These are phyloP conservation scores for Ceyx margarethae DNA, from an alignment of 2,113 vertebrate species.

Conservation along the genomic window DNA sequence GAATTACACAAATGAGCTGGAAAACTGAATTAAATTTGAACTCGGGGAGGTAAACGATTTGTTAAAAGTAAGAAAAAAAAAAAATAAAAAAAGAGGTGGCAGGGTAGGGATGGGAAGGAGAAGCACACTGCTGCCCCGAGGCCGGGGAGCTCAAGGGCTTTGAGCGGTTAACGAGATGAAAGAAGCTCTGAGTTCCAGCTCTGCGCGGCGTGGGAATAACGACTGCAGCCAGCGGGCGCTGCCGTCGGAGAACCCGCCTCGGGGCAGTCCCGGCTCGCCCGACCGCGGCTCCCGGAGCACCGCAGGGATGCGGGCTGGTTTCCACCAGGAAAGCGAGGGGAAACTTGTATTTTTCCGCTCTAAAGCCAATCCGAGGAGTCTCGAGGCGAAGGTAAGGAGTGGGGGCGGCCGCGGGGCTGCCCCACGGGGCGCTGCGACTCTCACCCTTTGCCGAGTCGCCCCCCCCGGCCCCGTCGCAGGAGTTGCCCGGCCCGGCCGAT, in stretches of 20 bases:
- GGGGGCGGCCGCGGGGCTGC: neutral
- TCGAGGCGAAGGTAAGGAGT: neutral
- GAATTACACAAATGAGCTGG: conserved; percentile 44
- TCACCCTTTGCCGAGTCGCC: neutral
- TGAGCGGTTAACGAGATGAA: neutral
- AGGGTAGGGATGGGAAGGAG: too few relatives aligned
- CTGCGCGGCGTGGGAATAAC: neutral
- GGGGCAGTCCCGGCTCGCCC: neutral
- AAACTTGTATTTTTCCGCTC: neutral
- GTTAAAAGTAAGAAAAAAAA: neutral
- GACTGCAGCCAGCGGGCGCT: neutral
- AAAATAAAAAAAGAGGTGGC: neutral
- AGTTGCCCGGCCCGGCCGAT: neutral
- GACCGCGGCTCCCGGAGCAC: neutral
- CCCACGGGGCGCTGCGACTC: neutral
- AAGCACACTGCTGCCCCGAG: neutral
- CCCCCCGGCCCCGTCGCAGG: neutral
- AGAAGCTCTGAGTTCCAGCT: neutral
- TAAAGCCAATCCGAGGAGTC: neutral
- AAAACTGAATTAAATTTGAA: conserved; percentile 1
- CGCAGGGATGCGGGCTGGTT: neutral
- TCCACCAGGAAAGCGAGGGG: neutral
- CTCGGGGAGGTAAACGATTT: conserved; percentile 24
- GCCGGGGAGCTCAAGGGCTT: conserved; percentile 34
- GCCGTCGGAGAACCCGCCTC: neutral